These are phyloP conservation scores for Gracilinanus agilis DNA, from an alignment of 2,113 vertebrate genomes.

Conservation along the genomic window DNA sequence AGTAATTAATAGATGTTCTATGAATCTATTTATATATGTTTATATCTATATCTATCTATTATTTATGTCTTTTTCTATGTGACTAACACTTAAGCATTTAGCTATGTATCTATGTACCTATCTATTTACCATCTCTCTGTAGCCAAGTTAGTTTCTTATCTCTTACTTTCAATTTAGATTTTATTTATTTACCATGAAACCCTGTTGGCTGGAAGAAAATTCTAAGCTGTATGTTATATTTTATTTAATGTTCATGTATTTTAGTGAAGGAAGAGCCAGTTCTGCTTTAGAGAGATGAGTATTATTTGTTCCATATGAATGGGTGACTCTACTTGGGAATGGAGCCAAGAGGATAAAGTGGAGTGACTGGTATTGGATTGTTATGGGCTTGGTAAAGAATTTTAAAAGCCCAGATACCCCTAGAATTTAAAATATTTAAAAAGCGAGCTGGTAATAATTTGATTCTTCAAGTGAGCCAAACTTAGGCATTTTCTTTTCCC, in stretches of 20 bases:
- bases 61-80: neutral
- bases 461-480: neutral
- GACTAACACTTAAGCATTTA: neutral
- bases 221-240: constrained; percentile 1
- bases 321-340: neutral
- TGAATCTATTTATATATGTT: neutral
- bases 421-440: neutral
- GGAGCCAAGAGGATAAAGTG: neutral
- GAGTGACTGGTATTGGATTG: neutral
- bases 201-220: neutral
- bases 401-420: neutral
- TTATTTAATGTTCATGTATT: neutral
- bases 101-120: neutral
- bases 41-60: too few species aligned
- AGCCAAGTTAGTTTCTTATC: neutral
- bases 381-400: neutral
- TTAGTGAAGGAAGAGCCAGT: neutral
- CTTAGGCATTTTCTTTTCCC: neutral
- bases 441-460: neutral
- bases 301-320: neutral
- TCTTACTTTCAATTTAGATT: neutral
- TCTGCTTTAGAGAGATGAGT: neutral
- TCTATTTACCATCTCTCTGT: neutral
- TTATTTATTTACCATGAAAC: neutral
- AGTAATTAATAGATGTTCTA: neutral